These are phyloP conservation scores for Cerceris rybyensis DNA, from an alignment of 2,888 invertebrate species.

Conservation along the genomic window DNA sequence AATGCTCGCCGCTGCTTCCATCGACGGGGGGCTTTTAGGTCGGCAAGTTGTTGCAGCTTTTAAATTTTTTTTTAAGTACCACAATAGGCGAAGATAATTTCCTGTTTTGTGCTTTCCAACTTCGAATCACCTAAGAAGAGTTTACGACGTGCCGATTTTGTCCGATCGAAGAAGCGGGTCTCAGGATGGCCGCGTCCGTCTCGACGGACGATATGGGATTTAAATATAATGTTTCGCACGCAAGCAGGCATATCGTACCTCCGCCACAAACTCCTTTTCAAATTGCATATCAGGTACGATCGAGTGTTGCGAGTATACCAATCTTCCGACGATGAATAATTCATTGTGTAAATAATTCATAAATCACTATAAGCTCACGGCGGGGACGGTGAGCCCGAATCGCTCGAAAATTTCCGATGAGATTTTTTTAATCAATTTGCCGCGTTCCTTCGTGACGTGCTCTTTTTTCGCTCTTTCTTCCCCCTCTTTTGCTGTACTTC, in stretches of 20 bases:
- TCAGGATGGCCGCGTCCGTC: neutral
- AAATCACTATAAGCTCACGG: conserved; percentile 56
- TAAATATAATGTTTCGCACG: conserved; percentile 63
- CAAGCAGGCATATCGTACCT: conserved; percentile 43
- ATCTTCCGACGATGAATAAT: conserved; percentile 69
- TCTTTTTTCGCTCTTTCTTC: neutral
- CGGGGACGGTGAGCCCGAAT: conserved; percentile 34
- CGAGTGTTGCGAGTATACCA: conserved; percentile 69
- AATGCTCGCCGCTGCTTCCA: no score
- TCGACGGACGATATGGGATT: conserved; percentile 42
- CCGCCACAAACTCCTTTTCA: conserved; percentile 64
- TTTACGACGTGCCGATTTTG: no score
- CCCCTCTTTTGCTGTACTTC: neutral
- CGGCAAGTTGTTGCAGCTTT: no score
- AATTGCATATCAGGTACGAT: conserved; percentile 69
- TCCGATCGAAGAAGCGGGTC: neutral
- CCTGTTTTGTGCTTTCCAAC: no score
- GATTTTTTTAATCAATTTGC: conserved; percentile 22
- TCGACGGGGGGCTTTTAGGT: no score
- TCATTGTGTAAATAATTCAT: conserved; percentile 71
- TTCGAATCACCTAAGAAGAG: no score
- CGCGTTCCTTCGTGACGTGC: neutral
- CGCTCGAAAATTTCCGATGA: conserved; percentile 49
- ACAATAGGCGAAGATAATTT: no score
- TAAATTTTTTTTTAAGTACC: no score